phyloP scores from a whole-genome alignment of 2,797 vertebrate genomes.

The Dermochelys coriacea region DNA sequence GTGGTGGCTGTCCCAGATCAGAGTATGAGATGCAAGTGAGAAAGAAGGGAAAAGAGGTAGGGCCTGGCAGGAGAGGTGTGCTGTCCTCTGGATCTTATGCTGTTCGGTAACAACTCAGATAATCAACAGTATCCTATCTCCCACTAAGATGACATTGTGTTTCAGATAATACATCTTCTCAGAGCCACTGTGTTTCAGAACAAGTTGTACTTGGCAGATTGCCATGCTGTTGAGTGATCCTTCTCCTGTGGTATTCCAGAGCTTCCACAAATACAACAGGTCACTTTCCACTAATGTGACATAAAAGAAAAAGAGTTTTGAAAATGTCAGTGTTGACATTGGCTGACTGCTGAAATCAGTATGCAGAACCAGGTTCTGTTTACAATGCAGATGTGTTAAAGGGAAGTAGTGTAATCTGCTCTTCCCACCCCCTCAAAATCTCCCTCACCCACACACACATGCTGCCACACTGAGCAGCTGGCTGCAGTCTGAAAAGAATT shows the following conservation, averaged over 20 bases:
- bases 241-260: constrained; percentile 73
- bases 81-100: background rate
- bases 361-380: constrained; percentile 55
- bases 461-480: background rate
- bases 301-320: constrained; percentile 68
- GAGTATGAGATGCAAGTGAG: rapidly evolving
- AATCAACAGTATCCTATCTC: constrained; percentile 65
- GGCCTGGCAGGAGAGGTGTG: background rate
- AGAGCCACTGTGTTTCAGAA: constrained; percentile 63
- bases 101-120: constrained; percentile 43
- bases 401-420: background rate
- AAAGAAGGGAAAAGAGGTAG: background rate
- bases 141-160: constrained; percentile 29
- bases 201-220: constrained; percentile 75
- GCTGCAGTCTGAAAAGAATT: background rate
- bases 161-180: constrained; percentile 70
- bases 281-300: constrained; percentile 72
- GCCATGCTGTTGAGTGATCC: constrained; percentile 68
- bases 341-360: constrained; percentile 60
- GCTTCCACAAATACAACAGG: constrained; percentile 75
- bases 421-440: background rate
- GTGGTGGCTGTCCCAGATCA: background rate
- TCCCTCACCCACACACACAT: background rate
- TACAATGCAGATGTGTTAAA: constrained; percentile 31
- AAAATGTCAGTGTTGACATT: constrained; percentile 69